These are phyloP conservation scores for Steinernema carpocapsae DNA, from an alignment of 2,888 invertebrate genomes.

Conservation along the genomic window DNA sequence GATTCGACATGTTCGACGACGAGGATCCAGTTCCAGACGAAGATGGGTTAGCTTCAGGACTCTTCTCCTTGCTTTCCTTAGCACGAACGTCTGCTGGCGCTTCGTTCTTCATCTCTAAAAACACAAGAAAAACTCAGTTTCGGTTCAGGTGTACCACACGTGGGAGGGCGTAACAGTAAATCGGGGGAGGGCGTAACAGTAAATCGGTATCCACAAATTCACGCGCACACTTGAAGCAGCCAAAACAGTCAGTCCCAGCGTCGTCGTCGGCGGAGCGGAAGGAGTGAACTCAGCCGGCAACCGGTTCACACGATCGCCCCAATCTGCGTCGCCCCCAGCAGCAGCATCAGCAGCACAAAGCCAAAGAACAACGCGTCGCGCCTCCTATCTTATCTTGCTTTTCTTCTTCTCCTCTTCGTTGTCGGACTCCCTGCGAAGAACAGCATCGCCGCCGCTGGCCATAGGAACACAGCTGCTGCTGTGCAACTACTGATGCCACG, in stretches of 20 bases:
- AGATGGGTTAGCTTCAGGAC: not conserved
- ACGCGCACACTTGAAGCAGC: too few relatives aligned
- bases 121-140: too few relatives aligned
- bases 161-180: too few relatives aligned
- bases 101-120: constrained; percentile 23
- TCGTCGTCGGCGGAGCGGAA: not conserved
- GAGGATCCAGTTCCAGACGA: not conserved
- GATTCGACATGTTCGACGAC: not conserved
- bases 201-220: too few relatives aligned
- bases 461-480: not conserved
- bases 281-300: constrained; percentile 15
- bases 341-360: not conserved
- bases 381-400: constrained; percentile 28
- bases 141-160: too few relatives aligned
- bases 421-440: not conserved
- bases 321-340: not conserved
- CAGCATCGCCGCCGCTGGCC: not conserved
- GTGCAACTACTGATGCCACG: too few relatives aligned
- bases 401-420: too few relatives aligned
- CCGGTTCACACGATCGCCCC: constrained; percentile 27
- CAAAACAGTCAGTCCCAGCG: constrained; percentile 27
- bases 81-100: constrained; percentile 29
- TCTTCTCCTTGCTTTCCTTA: constrained; percentile 6
- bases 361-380: constrained; percentile 35
- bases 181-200: too few relatives aligned